These are phyloP conservation scores for Chirona hameri DNA, from an alignment of 2,888 invertebrate species.

Conservation along the genomic window DNA sequence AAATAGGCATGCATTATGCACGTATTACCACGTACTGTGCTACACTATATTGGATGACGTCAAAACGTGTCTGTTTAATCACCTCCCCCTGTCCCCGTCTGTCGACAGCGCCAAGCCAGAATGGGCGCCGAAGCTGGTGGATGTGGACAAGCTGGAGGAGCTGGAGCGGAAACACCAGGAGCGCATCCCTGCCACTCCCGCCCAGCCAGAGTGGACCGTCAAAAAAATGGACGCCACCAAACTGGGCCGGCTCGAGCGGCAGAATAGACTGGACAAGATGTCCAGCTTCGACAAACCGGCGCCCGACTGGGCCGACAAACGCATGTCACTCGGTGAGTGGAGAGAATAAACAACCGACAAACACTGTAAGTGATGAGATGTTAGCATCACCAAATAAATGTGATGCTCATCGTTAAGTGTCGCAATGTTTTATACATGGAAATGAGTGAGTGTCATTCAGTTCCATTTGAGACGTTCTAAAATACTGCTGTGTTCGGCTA, in stretches of 20 bases:
- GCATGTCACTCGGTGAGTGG: neutral
- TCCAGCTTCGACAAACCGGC: constrained; percentile 9
- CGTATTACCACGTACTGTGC: no score
- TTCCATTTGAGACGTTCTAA: no score
- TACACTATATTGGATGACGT: no score
- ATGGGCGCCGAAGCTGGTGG: neutral
- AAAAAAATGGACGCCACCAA: constrained; percentile 26
- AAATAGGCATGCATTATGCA: no score
- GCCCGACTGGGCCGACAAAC: constrained; percentile 23
- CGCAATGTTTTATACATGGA: no score
- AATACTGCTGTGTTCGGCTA: no score
- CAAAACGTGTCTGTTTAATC: no score
- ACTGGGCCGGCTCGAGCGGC: constrained; percentile 4
- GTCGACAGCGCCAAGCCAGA: neutral
- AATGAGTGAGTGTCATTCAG: no score
- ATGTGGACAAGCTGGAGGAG: constrained; percentile 1
- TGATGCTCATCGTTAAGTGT: no score
- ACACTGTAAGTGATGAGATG: no score
- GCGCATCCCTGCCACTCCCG: neutral
- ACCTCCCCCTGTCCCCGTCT: neutral
- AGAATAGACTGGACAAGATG: constrained; percentile 25
- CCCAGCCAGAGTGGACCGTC: constrained; percentile 3
- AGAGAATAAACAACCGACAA: no score
- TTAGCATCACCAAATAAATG: no score
- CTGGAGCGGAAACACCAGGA: constrained; percentile 10